Evolutionary conservation across 2,797 vertebrate genomes (phyloP).

Genomic region (Carapus acus): DNA sequence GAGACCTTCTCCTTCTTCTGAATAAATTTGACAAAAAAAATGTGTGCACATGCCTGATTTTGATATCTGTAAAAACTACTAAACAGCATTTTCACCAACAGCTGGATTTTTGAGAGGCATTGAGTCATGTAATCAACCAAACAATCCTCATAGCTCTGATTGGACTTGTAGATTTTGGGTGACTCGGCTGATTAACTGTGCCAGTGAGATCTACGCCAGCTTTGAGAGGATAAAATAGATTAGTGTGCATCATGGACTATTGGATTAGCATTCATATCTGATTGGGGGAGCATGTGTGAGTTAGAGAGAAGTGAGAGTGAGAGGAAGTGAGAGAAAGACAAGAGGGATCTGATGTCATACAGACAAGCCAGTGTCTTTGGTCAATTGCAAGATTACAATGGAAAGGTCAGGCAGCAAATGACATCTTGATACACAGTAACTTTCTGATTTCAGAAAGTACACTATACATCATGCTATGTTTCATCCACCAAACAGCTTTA

Average conservation of each 20-base stretch:
- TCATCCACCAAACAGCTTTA: constrained; percentile 18
- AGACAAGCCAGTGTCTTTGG: constrained; percentile 58
- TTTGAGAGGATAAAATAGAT: constrained; percentile 7
- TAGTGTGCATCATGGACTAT: constrained; percentile 25
- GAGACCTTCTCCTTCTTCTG: too few species aligned
- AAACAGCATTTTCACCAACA: constrained; percentile 7
- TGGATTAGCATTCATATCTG: constrained; percentile 34
- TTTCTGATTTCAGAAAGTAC: too few species aligned
- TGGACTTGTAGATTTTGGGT: not conserved
- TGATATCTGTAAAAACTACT: not conserved
- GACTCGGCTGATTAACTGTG: constrained; percentile 17
- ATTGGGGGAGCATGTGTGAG: not conserved
- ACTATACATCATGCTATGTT: too few species aligned
- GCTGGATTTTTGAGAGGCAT: constrained; percentile 11
- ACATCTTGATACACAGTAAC: constrained; percentile 46
- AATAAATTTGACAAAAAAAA: constrained; percentile 17
- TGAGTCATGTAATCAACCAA: constrained; percentile 19
- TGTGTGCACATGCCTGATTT: constrained; percentile 9
- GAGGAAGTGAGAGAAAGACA: not conserved
- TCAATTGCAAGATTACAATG: constrained; percentile 64
- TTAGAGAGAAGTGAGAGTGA: not conserved
- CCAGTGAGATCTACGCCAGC: constrained; percentile 11
- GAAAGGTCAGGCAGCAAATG: constrained; percentile 65
- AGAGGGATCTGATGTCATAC: constrained; percentile 55
- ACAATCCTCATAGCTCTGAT: constrained; percentile 1